A percentile compares a stretch with the other conserved stretches of the same genome.
phyloP scores from a whole-genome alignment of 2,113 vertebrate species.

The Scopus umbretta region DNA sequence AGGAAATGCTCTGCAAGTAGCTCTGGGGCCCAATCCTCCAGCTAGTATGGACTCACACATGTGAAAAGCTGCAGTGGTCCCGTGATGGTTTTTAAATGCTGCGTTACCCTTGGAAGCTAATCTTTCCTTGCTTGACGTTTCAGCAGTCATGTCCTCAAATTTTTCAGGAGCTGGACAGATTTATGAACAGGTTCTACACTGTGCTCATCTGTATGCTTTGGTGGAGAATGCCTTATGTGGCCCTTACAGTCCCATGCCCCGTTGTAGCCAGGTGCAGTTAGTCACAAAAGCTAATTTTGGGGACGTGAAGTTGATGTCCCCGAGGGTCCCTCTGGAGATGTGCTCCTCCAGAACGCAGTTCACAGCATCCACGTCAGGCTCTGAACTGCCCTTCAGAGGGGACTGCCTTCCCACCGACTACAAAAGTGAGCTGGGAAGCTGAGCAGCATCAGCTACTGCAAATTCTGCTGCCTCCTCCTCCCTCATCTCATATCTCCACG shows the following conservation, averaged over 20 bases:
- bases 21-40: background rate
- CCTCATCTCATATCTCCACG: background rate
- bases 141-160: background rate
- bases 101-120: background rate
- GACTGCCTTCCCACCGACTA: background rate
- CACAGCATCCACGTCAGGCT: background rate
- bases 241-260: background rate
- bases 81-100: background rate
- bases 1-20: background rate
- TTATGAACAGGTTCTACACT: background rate
- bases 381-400: background rate
- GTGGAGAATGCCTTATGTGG: background rate
- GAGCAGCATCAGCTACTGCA: background rate
- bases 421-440: background rate
- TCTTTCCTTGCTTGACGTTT: background rate
- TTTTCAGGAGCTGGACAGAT: background rate
- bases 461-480: background rate
- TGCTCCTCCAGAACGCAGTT: background rate
- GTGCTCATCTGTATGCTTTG: background rate
- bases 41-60: background rate
- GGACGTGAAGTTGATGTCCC: background rate
- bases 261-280: background rate
- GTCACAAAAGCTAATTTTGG: background rate
- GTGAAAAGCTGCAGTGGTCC: background rate
- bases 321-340: background rate